Evolutionary conservation across 2,888 invertebrate species (phyloP).

Genomic region (Synergus itoensis): DNA sequence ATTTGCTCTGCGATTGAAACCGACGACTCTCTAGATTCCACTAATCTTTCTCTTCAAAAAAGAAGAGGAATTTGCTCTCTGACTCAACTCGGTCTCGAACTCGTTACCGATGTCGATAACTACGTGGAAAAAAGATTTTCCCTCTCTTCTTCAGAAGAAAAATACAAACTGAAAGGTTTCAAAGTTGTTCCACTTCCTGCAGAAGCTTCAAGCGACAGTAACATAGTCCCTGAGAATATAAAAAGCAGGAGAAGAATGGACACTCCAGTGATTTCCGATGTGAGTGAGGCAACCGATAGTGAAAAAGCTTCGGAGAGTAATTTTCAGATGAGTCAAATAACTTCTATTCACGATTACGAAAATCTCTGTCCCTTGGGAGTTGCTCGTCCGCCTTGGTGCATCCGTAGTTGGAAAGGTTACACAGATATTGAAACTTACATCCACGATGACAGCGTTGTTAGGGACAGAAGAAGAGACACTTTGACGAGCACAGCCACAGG

Average conservation of each 20-base stretch:
- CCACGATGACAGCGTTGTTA: slow-evolving; percentile 82
- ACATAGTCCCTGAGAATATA: slow-evolving; percentile 55
- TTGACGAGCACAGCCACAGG: slow-evolving; percentile 79
- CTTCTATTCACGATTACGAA: slow-evolving; percentile 84
- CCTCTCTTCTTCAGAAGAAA: slow-evolving; percentile 46
- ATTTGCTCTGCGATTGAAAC: slow-evolving; percentile 80
- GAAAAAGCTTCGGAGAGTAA: slow-evolving; percentile 54
- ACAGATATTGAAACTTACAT: slow-evolving; percentile 83
- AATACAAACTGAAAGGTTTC: slow-evolving; percentile 33
- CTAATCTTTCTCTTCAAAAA: slow-evolving; percentile 79
- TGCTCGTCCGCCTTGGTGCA: slow-evolving; percentile 83
- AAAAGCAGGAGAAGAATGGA: slow-evolving; percentile 58
- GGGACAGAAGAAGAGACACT: slow-evolving; percentile 79
- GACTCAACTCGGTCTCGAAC: slow-evolving; percentile 77
- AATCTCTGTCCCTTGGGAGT: slow-evolving; percentile 84
- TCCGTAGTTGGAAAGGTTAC: slow-evolving; percentile 84
- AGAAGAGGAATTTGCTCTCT: slow-evolving; percentile 81
- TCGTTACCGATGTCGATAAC: slow-evolving; percentile 66
- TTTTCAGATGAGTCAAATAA: slow-evolving; percentile 78
- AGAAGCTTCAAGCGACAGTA: slow-evolving; percentile 36
- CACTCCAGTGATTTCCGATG: slow-evolving; percentile 56
- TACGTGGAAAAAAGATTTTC: slow-evolving; percentile 57
- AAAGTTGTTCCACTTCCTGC: slow-evolving; percentile 14
- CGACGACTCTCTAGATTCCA: slow-evolving; percentile 62
- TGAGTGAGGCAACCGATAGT: slow-evolving; percentile 44